Conservation (phyloP, 1,140 invertebrate genomes). For the Drosophila willistoni region DNA sequence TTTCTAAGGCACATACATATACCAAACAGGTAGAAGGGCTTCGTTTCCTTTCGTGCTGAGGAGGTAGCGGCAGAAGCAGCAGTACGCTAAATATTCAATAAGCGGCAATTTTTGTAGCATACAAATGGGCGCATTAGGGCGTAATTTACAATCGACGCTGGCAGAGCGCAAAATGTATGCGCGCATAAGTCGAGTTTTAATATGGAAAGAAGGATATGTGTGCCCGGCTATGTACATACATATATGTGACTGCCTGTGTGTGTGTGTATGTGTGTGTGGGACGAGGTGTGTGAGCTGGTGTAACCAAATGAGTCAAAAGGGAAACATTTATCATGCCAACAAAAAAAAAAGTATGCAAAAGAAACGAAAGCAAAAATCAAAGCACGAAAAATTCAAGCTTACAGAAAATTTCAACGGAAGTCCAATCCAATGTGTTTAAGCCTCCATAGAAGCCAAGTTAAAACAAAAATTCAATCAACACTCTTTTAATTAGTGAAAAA, state of each 20-base stretch:
- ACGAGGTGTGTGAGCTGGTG: conserved; percentile 31
- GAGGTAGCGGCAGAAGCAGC: conserved; percentile 3
- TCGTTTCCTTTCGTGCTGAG: neutral
- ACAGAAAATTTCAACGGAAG: neutral
- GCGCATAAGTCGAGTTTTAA: conserved; percentile 43
- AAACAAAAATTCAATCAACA: conserved; percentile 61
- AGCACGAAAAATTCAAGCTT: neutral
- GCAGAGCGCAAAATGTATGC: conserved; percentile 50
- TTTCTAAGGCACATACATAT: conserved; percentile 1
- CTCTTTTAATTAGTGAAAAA: conserved; percentile 72
- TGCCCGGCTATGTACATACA: conserved; percentile 47
- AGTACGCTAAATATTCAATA: conserved; percentile 79
- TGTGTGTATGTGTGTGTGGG: conserved; percentile 25
- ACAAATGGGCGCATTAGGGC: conserved; percentile 80
- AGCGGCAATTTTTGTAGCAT: conserved; percentile 81
- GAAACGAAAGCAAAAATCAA: conserved; percentile 22
- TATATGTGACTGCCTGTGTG: neutral
- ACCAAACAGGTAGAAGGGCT: neutral
- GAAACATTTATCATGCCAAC: conserved; percentile 75
- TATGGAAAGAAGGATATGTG: conserved; percentile 16
- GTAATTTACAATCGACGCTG: conserved; percentile 76
- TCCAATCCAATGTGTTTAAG: conserved; percentile 39
- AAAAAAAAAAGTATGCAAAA: conserved; percentile 31
- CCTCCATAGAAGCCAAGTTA: conserved; percentile 40
- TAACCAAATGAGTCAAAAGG: conserved; percentile 79